A percentile compares a stretch with the other conserved stretches of the same genome.
Evolutionary conservation across 1,140 invertebrate species (phyloP).

Genomic region (Episyrphus balteatus): DNA sequence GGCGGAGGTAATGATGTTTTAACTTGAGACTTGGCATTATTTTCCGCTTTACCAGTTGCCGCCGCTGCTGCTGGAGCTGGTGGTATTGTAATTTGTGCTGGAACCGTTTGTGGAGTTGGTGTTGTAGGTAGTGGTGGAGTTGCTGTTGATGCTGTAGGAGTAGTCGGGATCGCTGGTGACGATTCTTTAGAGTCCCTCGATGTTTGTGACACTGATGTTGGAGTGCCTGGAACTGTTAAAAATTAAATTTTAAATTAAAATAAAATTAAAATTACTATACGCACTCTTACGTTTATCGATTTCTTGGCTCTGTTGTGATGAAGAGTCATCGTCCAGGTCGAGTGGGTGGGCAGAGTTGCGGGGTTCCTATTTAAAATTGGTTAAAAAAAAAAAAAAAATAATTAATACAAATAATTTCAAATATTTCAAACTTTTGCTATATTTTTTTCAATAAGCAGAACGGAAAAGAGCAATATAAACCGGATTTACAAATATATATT

Average conservation of each 20-base stretch:
- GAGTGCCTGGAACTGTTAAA: conserved; percentile 30
- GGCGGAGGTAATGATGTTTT: neutral
- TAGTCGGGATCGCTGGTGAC: conserved; percentile 29
- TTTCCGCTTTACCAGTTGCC: conserved; percentile 2
- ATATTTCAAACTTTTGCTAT: neutral
- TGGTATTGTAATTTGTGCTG: conserved; percentile 12
- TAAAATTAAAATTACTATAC: conserved; percentile 1
- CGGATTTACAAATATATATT: neutral
- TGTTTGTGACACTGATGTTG: conserved; percentile 24
- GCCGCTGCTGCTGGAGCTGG: conserved; percentile 9
- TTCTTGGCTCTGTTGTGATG: conserved; percentile 67
- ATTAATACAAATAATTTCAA: neutral
- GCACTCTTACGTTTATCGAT: conserved; percentile 52
- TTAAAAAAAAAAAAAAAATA: neutral
- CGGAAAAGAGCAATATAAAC: neutral
- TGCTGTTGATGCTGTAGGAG: conserved; percentile 1
- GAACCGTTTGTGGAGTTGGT: conserved; percentile 6
- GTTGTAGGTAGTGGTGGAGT: conserved; percentile 11
- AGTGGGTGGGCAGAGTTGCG: conserved; percentile 73
- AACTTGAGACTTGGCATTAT: neutral
- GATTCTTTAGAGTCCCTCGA: conserved; percentile 35
- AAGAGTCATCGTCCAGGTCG: conserved; percentile 82
- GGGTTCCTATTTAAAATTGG: conserved; percentile 54
- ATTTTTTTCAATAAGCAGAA: neutral
- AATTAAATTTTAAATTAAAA: conserved; percentile 1